These are phyloP conservation scores for Siniperca chuatsi DNA, from an alignment of 2,113 vertebrate genomes.

Conservation along the genomic window DNA sequence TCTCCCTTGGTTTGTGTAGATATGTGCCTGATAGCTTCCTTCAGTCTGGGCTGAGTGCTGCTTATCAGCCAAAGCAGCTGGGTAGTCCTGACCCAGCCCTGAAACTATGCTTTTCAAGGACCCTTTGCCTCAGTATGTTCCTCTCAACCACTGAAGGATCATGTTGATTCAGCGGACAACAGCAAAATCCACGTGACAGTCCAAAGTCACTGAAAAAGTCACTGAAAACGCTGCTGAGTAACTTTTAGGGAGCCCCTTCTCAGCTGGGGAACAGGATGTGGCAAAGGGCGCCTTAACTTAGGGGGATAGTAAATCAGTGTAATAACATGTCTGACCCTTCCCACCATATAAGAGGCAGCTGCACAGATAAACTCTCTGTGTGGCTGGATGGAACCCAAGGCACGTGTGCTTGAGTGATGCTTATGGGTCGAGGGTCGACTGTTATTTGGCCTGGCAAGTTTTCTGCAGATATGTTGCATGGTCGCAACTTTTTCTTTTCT, in stretches of 20 bases:
- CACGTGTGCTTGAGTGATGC: conserved; percentile 57
- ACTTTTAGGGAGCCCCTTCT: conserved; percentile 44
- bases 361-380: conserved; percentile 37
- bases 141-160: conserved; percentile 11
- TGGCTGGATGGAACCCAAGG: conserved; percentile 38
- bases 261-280: conserved; percentile 59
- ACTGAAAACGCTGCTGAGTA: not conserved
- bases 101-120: conserved; percentile 9
- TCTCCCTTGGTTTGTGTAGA: conserved; percentile 13
- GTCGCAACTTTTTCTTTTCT: not conserved
- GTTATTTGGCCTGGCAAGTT: not conserved
- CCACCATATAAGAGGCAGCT: conserved; percentile 55
- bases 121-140: not conserved
- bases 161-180: conserved; percentile 8
- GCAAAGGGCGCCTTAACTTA: conserved; percentile 29
- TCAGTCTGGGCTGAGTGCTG: conserved; percentile 20
- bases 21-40: conserved; percentile 33
- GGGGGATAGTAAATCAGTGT: conserved; percentile 60
- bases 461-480: not conserved
- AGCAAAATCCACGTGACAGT: conserved; percentile 23
- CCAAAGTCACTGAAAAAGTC: not conserved
- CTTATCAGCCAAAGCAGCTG: conserved; percentile 26
- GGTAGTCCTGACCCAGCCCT: not conserved
- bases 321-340: conserved; percentile 57
- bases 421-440: conserved; percentile 29